Evolutionary conservation across 2,113 vertebrate species (phyloP).

Genomic region (Hippocampus barbouri): DNA sequence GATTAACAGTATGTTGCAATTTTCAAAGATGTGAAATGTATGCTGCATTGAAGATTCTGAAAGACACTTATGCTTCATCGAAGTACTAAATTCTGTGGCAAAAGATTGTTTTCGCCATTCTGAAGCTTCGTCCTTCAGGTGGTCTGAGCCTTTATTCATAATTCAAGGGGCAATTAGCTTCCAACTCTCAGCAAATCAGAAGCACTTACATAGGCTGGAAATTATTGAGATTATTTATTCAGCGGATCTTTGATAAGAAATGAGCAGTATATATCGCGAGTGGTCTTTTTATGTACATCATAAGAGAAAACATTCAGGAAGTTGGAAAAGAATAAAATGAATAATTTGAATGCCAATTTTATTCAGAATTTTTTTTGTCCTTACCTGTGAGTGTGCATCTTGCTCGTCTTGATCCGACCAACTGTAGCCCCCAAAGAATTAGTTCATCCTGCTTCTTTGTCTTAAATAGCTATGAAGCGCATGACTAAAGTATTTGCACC

Average conservation of each 20-base stretch:
- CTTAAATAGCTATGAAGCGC: constrained; percentile 63
- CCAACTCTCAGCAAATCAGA: constrained; percentile 48
- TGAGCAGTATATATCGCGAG: constrained; percentile 1
- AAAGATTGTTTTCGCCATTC: constrained; percentile 36
- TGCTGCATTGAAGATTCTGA: neutral
- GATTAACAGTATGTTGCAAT: neutral
- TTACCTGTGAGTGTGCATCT: constrained; percentile 60
- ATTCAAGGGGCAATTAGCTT: constrained; percentile 60
- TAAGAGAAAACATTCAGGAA: constrained; percentile 3
- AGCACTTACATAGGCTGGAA: constrained; percentile 17
- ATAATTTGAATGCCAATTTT: neutral
- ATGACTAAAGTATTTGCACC: constrained; percentile 51
- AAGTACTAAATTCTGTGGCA: constrained; percentile 18
- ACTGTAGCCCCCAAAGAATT: constrained; percentile 48
- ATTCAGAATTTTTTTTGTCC: constrained; percentile 12
- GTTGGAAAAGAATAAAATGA: neutral
- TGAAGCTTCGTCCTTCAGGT: constrained; percentile 39
- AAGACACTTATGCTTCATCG: neutral
- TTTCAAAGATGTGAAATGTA: neutral
- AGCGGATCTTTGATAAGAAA: constrained; percentile 22
- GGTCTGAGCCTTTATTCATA: constrained; percentile 49
- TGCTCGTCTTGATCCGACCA: constrained; percentile 52
- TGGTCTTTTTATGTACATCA: neutral
- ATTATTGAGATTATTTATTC: neutral
- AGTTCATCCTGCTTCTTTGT: constrained; percentile 27